Evolutionary conservation across 2,113 vertebrate genomes (phyloP).

Genomic region (Anarrhichthys ocellatus): DNA sequence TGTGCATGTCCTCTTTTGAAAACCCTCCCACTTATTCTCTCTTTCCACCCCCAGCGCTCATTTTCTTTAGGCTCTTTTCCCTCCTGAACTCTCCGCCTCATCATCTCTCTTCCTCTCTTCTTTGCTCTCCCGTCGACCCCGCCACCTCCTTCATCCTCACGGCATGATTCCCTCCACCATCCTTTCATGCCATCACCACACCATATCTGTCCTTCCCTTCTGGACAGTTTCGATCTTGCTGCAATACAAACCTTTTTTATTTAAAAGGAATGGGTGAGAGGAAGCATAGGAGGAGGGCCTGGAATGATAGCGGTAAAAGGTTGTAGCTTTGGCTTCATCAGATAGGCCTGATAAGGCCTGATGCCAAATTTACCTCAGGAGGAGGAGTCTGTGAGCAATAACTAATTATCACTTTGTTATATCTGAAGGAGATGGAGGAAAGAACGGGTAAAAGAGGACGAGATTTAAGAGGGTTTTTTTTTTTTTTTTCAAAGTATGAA

Average conservation of each 20-base stretch:
- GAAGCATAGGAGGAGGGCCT: conserved; percentile 14
- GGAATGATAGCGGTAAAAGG: conserved; percentile 55
- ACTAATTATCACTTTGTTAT: conserved; percentile 43
- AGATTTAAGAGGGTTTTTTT: background rate
- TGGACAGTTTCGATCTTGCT: conserved; percentile 48
- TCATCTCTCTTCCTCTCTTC: conserved; percentile 37
- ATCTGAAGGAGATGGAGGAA: conserved; percentile 9
- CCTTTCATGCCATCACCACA: conserved; percentile 45
- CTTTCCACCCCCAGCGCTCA: background rate
- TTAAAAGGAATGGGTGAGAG: conserved; percentile 42
- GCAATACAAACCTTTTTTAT: conserved; percentile 56
- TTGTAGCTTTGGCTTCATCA: conserved; percentile 55
- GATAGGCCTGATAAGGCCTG: conserved; percentile 21
- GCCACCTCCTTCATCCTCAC: conserved; percentile 45
- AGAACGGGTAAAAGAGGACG: conserved; percentile 10
- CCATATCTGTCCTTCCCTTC: conserved; percentile 50
- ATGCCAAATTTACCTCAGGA: conserved; percentile 45
- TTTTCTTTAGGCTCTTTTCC: conserved; percentile 23
- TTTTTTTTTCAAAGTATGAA: background rate
- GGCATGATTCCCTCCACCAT: conserved; percentile 15
- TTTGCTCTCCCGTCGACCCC: conserved; percentile 11
- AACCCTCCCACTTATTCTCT: background rate
- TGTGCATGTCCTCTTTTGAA: background rate
- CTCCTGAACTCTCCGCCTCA: conserved; percentile 32
- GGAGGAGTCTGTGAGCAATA: conserved; percentile 7